A percentile compares a stretch with the other conserved stretches of the same genome.
Evolutionary conservation across 2,113 vertebrate genomes (phyloP).

Genomic region (Plectropomus leopardus): DNA sequence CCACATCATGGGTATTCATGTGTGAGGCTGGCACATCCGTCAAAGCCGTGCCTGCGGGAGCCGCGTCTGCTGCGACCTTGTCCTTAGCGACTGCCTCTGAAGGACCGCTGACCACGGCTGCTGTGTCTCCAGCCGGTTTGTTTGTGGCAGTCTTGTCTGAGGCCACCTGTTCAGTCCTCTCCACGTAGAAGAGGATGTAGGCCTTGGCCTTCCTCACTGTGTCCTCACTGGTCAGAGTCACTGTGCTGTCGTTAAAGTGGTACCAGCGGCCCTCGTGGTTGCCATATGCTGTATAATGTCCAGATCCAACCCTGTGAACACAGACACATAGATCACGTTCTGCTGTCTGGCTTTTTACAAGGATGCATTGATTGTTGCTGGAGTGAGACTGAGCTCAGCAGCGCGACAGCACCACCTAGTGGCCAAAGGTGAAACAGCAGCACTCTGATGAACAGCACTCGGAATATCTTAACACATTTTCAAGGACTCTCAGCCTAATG

Average conservation of each 20-base stretch:
- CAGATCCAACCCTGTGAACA: slow-evolving; percentile 91
- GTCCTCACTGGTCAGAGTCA: slow-evolving; percentile 93
- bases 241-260: slow-evolving; percentile 99
- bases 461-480: slow-evolving; percentile 12
- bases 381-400: neutral
- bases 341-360: slow-evolving; percentile 16
- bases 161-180: slow-evolving; percentile 84
- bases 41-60: slow-evolving; percentile 25
- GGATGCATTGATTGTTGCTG: slow-evolving; percentile 1
- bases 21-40: slow-evolving; percentile 29
- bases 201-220: slow-evolving; percentile 96
- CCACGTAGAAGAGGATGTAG: slow-evolving; percentile 97
- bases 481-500: slow-evolving; percentile 23
- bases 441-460: neutral
- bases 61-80: neutral
- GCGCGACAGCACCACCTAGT: slow-evolving; percentile 65
- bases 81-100: slow-evolving; percentile 48
- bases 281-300: slow-evolving; percentile 97
- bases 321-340: slow-evolving; percentile 38
- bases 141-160: slow-evolving; percentile 32
- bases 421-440: slow-evolving; percentile 55
- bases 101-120: slow-evolving; percentile 26
- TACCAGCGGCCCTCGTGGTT: slow-evolving; percentile 94
- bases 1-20: neutral
- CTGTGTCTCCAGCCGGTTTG: slow-evolving; percentile 2